These are phyloP conservation scores for Hypocryptadius cinnamomeus DNA, from an alignment of 2,113 vertebrate genomes.

Conservation along the genomic window DNA sequence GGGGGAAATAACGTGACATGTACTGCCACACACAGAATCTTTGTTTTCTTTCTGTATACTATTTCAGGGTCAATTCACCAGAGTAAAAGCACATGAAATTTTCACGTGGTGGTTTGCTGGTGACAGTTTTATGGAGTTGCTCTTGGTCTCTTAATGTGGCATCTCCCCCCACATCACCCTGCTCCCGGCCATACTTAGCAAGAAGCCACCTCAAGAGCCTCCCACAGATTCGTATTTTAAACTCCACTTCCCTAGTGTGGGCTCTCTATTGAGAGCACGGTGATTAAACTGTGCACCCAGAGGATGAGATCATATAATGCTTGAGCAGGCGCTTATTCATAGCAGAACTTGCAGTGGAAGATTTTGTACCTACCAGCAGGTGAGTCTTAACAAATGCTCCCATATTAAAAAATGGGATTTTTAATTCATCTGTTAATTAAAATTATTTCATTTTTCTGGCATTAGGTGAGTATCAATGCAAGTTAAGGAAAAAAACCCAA, in stretches of 20 bases:
- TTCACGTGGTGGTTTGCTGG: background rate
- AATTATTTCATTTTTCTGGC: background rate
- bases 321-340: background rate
- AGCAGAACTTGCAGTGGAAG: background rate
- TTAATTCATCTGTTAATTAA: background rate
- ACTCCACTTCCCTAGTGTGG: slow-evolving; percentile 22
- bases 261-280: slow-evolving; percentile 6
- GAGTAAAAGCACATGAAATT: background rate
- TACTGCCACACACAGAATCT: background rate
- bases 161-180: background rate
- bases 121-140: background rate
- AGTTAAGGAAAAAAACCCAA: background rate
- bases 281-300: slow-evolving; percentile 48
- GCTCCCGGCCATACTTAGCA: background rate
- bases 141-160: background rate
- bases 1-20: background rate
- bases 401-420: background rate
- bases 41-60: background rate
- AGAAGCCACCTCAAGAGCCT: slow-evolving; percentile 36
- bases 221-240: slow-evolving; percentile 55
- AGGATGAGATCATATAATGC: slow-evolving; percentile 33
- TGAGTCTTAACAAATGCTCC: background rate
- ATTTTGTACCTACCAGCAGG: background rate
- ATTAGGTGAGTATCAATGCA: background rate
- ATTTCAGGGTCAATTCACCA: background rate